Percentiles rank a stretch among this genome's conserved stretches.
Conservation (phyloP, 2,888 invertebrate genomes). For the Spisula subtruncata region DNA sequence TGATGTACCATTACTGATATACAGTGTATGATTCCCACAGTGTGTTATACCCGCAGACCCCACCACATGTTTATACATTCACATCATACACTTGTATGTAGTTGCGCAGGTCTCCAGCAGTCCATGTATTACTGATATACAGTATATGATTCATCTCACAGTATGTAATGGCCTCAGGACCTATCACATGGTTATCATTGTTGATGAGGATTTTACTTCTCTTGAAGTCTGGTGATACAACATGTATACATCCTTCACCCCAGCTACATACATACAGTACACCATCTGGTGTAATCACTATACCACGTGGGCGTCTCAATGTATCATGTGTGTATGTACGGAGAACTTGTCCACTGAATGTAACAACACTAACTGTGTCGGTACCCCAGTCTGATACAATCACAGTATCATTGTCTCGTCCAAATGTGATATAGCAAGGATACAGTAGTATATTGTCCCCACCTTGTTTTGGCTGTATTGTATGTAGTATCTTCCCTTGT, state of each 20-base stretch:
- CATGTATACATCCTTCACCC: not conserved
- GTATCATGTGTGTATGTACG: not conserved
- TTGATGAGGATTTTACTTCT: not conserved
- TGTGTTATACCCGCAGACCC: too few species aligned
- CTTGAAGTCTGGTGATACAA: conserved; percentile 21
- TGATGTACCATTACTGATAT: too few species aligned
- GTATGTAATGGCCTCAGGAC: not conserved
- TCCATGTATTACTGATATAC: not conserved
- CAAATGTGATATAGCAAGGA: not conserved
- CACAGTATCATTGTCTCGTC: not conserved
- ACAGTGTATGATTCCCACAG: too few species aligned
- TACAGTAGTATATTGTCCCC: not conserved
- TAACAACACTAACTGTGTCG: not conserved
- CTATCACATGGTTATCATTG: not conserved
- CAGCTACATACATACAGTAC: not conserved
- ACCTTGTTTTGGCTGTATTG: not conserved
- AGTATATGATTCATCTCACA: not conserved
- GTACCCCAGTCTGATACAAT: not conserved
- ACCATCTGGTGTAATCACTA: not conserved
- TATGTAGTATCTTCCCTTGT: not conserved
- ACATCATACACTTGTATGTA: too few species aligned
- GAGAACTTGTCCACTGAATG: not conserved
- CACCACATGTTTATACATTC: too few species aligned
- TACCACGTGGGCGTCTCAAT: not conserved
- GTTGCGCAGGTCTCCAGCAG: too few species aligned